Percentiles rank a stretch among this genome's conserved stretches.
Evolutionary conservation across 30 jellyfish, hydroid and myxozoan species (phyloP).

Genomic region (Haliclystus octoradiatus): DNA sequence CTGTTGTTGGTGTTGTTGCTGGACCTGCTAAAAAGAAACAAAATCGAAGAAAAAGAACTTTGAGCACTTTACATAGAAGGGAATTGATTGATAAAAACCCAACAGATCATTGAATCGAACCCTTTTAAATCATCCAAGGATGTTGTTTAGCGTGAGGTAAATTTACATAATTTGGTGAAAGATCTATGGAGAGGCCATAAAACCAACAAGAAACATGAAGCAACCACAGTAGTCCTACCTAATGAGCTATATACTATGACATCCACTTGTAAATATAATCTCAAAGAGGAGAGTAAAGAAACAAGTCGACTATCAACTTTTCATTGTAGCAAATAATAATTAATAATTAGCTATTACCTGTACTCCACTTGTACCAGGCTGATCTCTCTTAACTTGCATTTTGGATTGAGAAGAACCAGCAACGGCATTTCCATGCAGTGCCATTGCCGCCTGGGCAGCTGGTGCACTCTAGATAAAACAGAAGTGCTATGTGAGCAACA

Average conservation of each 20-base stretch:
- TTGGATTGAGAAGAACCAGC: constrained; percentile 23
- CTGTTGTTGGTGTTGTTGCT: constrained; percentile 22
- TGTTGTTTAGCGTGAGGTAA: too few relatives aligned
- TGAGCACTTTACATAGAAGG: too few relatives aligned
- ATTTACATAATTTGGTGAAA: too few relatives aligned
- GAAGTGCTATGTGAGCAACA: background rate
- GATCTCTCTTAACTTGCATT: background rate
- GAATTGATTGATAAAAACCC: too few relatives aligned
- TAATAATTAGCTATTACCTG: background rate
- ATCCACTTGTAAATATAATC: background rate
- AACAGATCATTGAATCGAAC: too few relatives aligned
- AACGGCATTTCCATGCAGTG: constrained; percentile 64
- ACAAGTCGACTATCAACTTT: background rate
- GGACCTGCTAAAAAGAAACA: too few relatives aligned
- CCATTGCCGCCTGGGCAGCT: constrained; percentile 93
- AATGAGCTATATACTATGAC: too few relatives aligned
- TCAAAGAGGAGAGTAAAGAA: background rate
- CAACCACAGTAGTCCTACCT: constrained; percentile 9
- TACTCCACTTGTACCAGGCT: background rate
- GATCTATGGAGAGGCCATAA: too few relatives aligned
- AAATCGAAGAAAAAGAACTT: too few relatives aligned
- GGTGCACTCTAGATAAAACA: constrained; percentile 51
- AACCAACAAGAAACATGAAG: constrained; percentile 6
- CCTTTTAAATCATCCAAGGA: too few relatives aligned
- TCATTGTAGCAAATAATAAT: background rate